Evolutionary conservation across 1,140 invertebrate genomes (phyloP), one percentile per base, ranked within the genome.

Genomic region (Trichonephila clavipes): DNA sequence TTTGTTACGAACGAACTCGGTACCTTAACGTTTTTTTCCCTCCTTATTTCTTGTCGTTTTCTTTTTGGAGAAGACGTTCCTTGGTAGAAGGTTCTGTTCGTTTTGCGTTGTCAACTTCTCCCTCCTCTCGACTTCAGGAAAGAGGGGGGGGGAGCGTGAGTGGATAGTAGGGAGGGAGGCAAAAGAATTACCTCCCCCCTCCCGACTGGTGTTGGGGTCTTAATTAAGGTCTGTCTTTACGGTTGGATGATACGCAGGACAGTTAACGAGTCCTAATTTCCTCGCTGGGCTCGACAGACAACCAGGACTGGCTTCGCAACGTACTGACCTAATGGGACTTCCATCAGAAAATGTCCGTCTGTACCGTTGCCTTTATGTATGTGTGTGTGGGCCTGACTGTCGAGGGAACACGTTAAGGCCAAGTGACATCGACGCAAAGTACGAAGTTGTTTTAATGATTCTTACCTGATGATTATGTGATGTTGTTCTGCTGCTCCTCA

Each of bases 241-340:
- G 90, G 90, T 92, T 51, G 90, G 90, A 92, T 92, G 90, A 69
- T 40, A 64, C 40, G 62, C 34, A 58, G 81, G 90, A 92, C 90
- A 92, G 90, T 92, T 92, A 92, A 92, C 90, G 90, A 92, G 90
- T 92, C 90, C 81, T 92, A 92, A 92, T 92, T 92, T 92, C 90
- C 90, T 85, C 90, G 90, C 77, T 77, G 34, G 28, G 28, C 72
- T 77, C 72, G 72, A 77, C 72, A 61, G 88, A 89, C 86, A 88
- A 44, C 89, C n/a, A 66, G 64, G 89, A 51, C 69, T 90, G 89
- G 69, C 89, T 90, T 81, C 51, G 24, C n/a, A 88, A 88, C 62
- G 90, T 77, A 92, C n/a, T 92, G 90, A 92, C 90, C 90, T 82
- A 92, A 92, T 92, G 90, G 90, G 88, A 89, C 88, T 77, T 72